Evolutionary conservation across 2,888 invertebrate species (phyloP).

Genomic region (Argyresthia goedartella): DNA sequence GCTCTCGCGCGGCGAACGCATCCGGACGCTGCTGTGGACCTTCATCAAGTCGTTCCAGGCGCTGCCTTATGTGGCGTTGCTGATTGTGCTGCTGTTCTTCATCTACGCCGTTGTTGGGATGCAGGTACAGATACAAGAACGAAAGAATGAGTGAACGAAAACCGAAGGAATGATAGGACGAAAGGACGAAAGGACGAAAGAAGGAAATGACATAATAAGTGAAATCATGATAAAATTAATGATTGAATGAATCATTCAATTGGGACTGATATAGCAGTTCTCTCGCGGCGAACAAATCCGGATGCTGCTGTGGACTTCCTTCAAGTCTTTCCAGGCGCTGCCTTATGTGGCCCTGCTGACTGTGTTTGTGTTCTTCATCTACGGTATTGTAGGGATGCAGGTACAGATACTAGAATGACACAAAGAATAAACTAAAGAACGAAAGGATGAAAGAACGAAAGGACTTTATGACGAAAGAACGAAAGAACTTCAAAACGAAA

Average conservation of each 20-base stretch:
- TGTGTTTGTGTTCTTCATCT: conserved; percentile 98
- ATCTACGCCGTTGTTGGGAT: conserved; percentile 99
- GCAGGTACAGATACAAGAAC: conserved; percentile 91
- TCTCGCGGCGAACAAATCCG: conserved; percentile 98
- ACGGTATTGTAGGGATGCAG: conserved; percentile 99
- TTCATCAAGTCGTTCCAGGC: conserved; percentile 99
- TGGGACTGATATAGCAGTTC: conserved; percentile 95
- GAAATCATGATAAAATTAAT: too few species aligned
- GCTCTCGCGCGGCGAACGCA: conserved; percentile 96
- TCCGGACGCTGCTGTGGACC: conserved; percentile 97
- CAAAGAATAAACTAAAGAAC: too few species aligned
- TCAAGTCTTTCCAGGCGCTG: conserved; percentile 98
- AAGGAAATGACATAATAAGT: too few species aligned
- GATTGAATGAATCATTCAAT: too few species aligned
- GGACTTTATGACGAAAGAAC: too few species aligned
- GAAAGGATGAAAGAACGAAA: too few species aligned
- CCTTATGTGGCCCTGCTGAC: conserved; percentile 98
- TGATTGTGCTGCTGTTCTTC: conserved; percentile 98
- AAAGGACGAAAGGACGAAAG: too few species aligned
- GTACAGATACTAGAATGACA: too few species aligned
- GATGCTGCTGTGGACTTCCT: conserved; percentile 98
- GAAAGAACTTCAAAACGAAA: too few species aligned
- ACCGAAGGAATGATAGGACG: too few species aligned
- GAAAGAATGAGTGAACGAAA: too few species aligned
- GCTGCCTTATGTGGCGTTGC: conserved; percentile 96